A percentile compares a stretch with the other conserved stretches of the same genome.
These are phyloP conservation scores for Macaria liturata DNA, from an alignment of 2,888 invertebrate genomes.

Conservation along the genomic window DNA sequence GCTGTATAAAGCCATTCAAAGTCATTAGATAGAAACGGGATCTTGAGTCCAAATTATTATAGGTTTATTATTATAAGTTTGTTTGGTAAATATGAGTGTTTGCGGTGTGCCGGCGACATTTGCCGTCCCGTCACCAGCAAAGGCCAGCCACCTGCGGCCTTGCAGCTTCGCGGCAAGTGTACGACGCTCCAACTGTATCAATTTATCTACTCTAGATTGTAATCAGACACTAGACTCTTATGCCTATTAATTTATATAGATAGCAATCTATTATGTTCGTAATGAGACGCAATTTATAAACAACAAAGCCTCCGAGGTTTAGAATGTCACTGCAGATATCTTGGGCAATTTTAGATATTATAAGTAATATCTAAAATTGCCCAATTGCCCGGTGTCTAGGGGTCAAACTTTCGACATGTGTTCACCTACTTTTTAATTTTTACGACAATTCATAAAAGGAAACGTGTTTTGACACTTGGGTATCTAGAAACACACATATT, in stretches of 20 bases:
- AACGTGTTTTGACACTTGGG: no score
- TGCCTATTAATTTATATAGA: background rate
- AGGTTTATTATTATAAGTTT: slow-evolving; percentile 12
- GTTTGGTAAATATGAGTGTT: slow-evolving; percentile 27
- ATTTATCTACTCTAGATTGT: slow-evolving; percentile 29
- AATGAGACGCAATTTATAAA: slow-evolving; percentile 18
- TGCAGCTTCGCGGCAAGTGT: slow-evolving; percentile 68
- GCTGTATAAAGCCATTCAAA: slow-evolving; percentile 4
- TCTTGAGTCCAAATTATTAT: slow-evolving; percentile 19
- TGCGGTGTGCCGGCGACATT: slow-evolving; percentile 45
- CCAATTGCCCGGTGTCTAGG: no score
- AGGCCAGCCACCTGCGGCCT: slow-evolving; percentile 66
- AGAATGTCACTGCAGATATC: background rate
- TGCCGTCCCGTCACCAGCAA: slow-evolving; percentile 68
- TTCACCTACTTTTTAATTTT: no score
- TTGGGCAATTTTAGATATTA: no score
- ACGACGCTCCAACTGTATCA: slow-evolving; percentile 38
- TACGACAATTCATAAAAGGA: no score
- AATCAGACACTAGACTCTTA: slow-evolving; percentile 14
- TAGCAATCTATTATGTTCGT: slow-evolving; percentile 19
- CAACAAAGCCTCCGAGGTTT: slow-evolving; percentile 5
- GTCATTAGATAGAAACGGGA: slow-evolving; percentile 3
- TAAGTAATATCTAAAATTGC: no score
- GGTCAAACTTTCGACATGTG: no score
- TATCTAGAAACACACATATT: background rate